phyloP scores from a whole-genome alignment of 1,140 invertebrate genomes.

The Rhizoglyphus robini region DNA sequence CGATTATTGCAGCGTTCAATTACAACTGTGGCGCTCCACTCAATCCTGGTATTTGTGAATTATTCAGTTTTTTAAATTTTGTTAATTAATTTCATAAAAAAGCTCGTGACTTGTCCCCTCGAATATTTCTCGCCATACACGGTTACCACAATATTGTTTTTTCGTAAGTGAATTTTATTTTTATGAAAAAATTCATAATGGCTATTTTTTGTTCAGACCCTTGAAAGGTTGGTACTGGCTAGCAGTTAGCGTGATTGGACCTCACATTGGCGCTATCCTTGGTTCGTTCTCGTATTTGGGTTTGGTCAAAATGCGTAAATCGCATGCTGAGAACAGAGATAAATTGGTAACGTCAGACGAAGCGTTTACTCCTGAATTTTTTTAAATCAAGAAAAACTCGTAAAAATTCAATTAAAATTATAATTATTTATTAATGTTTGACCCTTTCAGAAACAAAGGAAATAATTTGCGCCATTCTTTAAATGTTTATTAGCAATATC shows the following conservation, averaged over 20 bases:
- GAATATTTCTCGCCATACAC: conserved; percentile 41
- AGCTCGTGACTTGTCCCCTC: conserved; percentile 46
- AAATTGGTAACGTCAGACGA: too few species aligned
- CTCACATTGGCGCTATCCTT: conserved; percentile 41
- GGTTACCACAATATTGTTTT: conserved; percentile 44
- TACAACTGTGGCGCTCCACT: conserved; percentile 47
- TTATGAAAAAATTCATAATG: not conserved
- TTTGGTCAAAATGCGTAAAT: not conserved
- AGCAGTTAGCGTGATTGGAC: conserved; percentile 43
- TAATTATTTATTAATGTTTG: too few species aligned
- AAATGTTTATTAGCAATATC: too few species aligned
- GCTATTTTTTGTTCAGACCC: conserved; percentile 26
- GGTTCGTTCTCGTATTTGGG: conserved; percentile 41
- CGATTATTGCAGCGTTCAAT: conserved; percentile 42
- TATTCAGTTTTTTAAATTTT: too few species aligned
- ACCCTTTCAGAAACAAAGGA: too few species aligned
- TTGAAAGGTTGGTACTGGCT: conserved; percentile 36
- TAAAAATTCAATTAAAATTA: too few species aligned
- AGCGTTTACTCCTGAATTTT: too few species aligned
- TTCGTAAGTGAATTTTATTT: conserved; percentile 34
- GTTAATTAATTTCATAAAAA: not conserved
- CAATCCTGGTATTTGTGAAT: conserved; percentile 42
- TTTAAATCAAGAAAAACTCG: too few species aligned
- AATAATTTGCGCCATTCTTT: too few species aligned
- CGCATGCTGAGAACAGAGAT: not conserved